Evolutionary conservation across 2,797 vertebrate species (phyloP).

Genomic region (Malacoraja senta): DNA sequence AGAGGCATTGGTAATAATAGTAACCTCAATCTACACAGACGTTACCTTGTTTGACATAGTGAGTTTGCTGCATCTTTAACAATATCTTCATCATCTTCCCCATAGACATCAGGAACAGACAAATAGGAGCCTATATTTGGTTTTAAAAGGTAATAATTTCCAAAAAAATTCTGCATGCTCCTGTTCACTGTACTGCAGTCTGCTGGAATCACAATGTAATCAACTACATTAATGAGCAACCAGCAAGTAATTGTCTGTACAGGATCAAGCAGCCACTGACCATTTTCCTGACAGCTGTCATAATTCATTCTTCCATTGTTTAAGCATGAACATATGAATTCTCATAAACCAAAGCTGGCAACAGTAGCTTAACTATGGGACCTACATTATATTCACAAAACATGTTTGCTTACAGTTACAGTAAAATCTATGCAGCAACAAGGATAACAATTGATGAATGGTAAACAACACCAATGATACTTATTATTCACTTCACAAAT

Average conservation of each 20-base stretch:
- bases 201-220: background rate
- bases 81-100: background rate
- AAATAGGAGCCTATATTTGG: background rate
- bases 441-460: background rate
- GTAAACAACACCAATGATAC: background rate
- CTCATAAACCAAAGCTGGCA: background rate
- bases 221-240: background rate
- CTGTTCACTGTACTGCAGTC: background rate
- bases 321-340: background rate
- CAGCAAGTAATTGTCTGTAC: background rate
- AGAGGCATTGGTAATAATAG: background rate
- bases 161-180: background rate
- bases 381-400: background rate
- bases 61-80: background rate
- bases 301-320: background rate
- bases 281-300: background rate
- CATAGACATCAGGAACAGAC: background rate
- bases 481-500: background rate
- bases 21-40: background rate
- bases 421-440: background rate
- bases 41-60: background rate
- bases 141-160: background rate
- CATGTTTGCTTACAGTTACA: background rate
- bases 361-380: background rate
- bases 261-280: background rate